Base-by-base conservation (phyloP, 2,113 vertebrate species). In the Pterophyllum scalare region DNA sequence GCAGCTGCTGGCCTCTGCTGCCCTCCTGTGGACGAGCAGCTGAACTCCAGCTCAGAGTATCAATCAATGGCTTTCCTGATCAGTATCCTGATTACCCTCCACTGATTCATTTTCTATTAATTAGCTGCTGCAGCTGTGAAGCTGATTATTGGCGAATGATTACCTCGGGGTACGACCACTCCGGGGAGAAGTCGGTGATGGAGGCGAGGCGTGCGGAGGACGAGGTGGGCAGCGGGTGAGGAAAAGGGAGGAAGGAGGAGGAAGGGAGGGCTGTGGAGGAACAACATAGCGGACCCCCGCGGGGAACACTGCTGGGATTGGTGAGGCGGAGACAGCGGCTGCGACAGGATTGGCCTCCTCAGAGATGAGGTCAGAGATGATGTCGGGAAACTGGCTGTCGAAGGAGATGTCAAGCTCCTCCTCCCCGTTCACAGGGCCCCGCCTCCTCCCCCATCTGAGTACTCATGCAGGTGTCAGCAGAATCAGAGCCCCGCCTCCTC, bases 101-200 rank as follows among this genome's bases (percentile, higher is more conserved):
- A 26, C 38, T 46, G 64, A 46, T 5, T 2, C 15, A 43, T 0
- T 43, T 46, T 67, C 22, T 19, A 46, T 17, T 67, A 5, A 46
- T 22, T 19, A 22, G 0, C 1, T 46, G 0, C 14, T 46, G 43
- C 5, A 8, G 24, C 64, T 67, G 62, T 46, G 38, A 65, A 65
- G 62, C 12, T 0, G 75, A 54, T 49, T 13, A 46, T 10, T 20
- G 59, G 6, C 24, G 56, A 43, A 19, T 33, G 74, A 46, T 88
- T 88, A 97, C 97, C 97, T 98, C 97, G 0, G 97, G 97, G 88
- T 97, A 98, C 3, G 97, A 97, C 97, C 97, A 98, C 88, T 98
- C 97, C 0, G 97, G 97, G 1, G 97, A 97, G 92, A 98, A 98
- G 91, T 98, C 97, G 0, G 97, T 98, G 94, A 98, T 98, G 82